These are phyloP conservation scores for Tipula unca DNA, from an alignment of 2,888 invertebrate species.

Conservation along the genomic window DNA sequence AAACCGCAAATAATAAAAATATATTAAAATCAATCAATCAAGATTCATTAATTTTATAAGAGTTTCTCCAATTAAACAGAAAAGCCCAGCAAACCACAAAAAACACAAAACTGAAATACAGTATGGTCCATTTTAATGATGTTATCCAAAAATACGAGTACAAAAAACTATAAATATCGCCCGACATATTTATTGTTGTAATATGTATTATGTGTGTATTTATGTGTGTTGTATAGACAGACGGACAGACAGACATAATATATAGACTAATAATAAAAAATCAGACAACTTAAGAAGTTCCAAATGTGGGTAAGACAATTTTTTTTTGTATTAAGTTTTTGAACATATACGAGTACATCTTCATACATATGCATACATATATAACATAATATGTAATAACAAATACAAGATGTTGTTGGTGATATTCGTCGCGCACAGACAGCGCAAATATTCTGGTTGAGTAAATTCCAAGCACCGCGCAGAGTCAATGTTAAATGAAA, in stretches of 20 bases:
- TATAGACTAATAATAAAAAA: neutral
- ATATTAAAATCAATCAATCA: neutral
- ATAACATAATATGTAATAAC: neutral
- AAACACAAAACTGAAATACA: neutral
- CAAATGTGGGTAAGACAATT: neutral
- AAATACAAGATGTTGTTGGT: neutral
- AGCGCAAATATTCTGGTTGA: constrained; percentile 1
- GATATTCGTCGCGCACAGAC: neutral
- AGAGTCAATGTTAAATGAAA: neutral
- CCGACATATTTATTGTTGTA: neutral
- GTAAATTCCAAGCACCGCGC: neutral
- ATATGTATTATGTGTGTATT: neutral
- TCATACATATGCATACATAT: too few species aligned
- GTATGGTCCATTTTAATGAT: neutral
- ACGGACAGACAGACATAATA: neutral
- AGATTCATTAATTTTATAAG: neutral
- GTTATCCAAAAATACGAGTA: neutral
- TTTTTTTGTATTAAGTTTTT: neutral
- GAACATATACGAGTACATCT: neutral
- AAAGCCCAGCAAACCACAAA: neutral
- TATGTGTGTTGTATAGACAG: neutral
- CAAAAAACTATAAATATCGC: neutral
- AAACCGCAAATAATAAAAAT: neutral
- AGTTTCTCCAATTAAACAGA: neutral
- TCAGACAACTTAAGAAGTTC: neutral